Percentiles rank a stretch among this genome's conserved stretches.
phyloP scores from a whole-genome alignment of 2,797 vertebrate genomes.

The Cyprinodon diabolis region DNA sequence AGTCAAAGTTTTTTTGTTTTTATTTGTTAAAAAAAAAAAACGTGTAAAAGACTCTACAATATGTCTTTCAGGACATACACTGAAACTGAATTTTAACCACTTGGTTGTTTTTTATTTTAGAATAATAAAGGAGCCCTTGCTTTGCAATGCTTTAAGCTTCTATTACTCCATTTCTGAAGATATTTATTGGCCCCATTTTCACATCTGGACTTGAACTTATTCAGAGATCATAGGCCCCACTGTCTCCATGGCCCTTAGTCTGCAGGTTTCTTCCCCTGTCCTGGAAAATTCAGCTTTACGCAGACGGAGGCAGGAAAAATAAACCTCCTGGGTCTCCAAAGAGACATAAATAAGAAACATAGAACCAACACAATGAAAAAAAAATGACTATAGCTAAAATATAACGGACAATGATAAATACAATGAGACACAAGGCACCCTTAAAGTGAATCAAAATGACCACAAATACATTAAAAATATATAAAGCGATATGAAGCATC shows the following conservation, averaged over 20 bases:
- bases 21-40: neutral
- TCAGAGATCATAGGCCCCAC: neutral
- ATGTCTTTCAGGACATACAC: no score
- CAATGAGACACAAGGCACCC: neutral
- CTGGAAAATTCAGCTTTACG: neutral
- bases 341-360: neutral
- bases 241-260: neutral
- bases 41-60: neutral
- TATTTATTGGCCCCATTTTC: neutral
- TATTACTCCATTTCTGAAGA: neutral
- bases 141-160: neutral
- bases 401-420: neutral
- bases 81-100: neutral
- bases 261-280: neutral
- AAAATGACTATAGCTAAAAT: neutral
- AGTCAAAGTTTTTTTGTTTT: neutral
- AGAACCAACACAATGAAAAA: neutral
- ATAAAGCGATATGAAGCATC: neutral
- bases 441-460: neutral
- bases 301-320: neutral
- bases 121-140: neutral
- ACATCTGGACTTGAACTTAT: constrained; percentile 8
- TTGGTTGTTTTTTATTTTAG: neutral
- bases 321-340: constrained; percentile 2
- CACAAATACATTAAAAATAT: neutral